phyloP scores from a whole-genome alignment of 2,888 invertebrate genomes.

The Tuberolachnus salignus region DNA sequence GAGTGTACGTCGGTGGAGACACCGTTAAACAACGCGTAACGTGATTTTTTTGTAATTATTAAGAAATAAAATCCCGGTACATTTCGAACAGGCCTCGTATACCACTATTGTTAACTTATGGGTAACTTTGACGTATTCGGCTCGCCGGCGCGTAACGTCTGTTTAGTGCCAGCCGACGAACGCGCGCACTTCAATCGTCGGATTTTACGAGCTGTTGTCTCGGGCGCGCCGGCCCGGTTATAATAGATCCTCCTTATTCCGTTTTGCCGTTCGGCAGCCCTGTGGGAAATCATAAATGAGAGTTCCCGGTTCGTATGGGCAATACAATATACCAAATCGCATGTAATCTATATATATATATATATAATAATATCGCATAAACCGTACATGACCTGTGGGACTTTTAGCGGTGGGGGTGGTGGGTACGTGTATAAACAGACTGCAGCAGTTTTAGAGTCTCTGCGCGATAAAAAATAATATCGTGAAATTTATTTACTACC shows the following conservation, averaged over 20 bases:
- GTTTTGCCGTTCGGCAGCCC: neutral
- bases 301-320: slow-evolving; percentile 24
- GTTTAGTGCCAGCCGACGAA: slow-evolving; percentile 29
- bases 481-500: neutral
- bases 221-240: neutral
- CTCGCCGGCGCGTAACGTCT: slow-evolving; percentile 36
- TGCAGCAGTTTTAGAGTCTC: too few species aligned
- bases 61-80: too few species aligned
- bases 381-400: slow-evolving; percentile 1
- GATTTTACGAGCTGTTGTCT: slow-evolving; percentile 44
- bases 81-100: too few species aligned
- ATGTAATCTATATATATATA: too few species aligned
- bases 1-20: too few species aligned
- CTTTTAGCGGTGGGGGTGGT: neutral
- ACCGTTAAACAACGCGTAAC: too few species aligned
- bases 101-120: neutral
- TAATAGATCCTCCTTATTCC: neutral
- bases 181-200: slow-evolving; percentile 28
- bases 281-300: slow-evolving; percentile 43
- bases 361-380: slow-evolving; percentile 8
- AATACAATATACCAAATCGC: neutral
- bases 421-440: neutral
- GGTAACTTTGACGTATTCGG: slow-evolving; percentile 33
- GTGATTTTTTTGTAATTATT: too few species aligned
- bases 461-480: neutral